Conservation (phyloP, 1,140 invertebrate genomes). For the Aphaenogaster ashmeadi region DNA sequence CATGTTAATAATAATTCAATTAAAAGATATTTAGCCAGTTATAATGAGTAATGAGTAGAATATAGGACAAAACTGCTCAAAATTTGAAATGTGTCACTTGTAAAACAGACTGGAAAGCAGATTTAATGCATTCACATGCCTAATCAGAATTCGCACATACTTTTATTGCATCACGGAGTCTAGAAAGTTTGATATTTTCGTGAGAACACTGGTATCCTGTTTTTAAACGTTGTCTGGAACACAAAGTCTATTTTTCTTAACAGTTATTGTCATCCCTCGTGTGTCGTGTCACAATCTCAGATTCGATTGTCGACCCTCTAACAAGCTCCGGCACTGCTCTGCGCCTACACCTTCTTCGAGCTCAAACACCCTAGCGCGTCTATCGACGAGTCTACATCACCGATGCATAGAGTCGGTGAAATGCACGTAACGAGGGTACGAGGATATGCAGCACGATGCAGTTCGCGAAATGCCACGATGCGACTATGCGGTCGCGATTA, state of each 20-base stretch:
- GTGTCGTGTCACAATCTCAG: slow-evolving; percentile 4
- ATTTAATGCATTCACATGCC: not conserved
- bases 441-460: slow-evolving; percentile 56
- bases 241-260: not conserved
- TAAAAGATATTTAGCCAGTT: not conserved
- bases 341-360: not conserved
- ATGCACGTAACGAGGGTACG: slow-evolving; percentile 15
- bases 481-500: slow-evolving; percentile 63
- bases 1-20: not conserved
- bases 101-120: not conserved
- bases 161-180: slow-evolving; percentile 15
- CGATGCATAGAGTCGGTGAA: not conserved
- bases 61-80: not conserved
- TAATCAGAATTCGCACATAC: slow-evolving; percentile 39
- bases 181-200: not conserved
- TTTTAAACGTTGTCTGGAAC: not conserved
- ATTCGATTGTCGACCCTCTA: slow-evolving; percentile 18
- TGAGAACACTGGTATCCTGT: not conserved
- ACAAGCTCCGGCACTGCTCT: slow-evolving; percentile 7
- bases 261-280: slow-evolving; percentile 9
- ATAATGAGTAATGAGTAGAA: not conserved
- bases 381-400: slow-evolving; percentile 43
- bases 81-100: not conserved
- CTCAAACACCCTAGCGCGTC: not conserved
- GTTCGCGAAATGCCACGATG: slow-evolving; percentile 45